Base-by-base conservation (phyloP, 2,888 invertebrate genomes). In the Agrilus mali region DNA sequence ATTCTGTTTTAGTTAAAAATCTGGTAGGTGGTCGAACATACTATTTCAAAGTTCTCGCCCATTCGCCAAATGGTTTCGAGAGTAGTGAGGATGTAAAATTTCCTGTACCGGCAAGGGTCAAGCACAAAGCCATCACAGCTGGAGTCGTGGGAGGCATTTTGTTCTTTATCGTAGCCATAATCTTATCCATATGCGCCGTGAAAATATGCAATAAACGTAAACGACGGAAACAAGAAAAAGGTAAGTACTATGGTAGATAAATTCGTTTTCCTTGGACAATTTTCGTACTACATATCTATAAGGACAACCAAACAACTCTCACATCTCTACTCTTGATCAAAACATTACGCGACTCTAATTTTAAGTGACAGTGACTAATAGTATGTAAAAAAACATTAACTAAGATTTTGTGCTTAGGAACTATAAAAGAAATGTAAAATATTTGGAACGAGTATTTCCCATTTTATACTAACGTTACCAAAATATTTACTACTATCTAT, bases 201-300 rank as follows among this genome's bases (percentile, higher is more conserved):
- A 93, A 95, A 77, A 93, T 94, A 70, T 93, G 93, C 80, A 95
- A 94, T 76, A 92, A 93, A 72, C 78, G 93, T 65, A 93, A 93
- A 73, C 80, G 93, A 61, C 85, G 92, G 76, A 93, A 92, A 82
- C 92, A 93, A 73, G 92, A 93, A 74, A 93, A 94, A 88, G 94
- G 95, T 94, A 77, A 73, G 73, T 42, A 41, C 45, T 31, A 12
- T 13, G 5, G 14, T n/a, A 12, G 13, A 13, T 34, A 33, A 43
- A 34, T 36, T 33, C 38, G 38, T 31, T 40, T 43, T 36, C 16
- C 33, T 13, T 17, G 34, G 33, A 33, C 13, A 20, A 20, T 45
- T 43, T 43, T 38, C 20, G 4, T 20, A 7, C 20, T 20, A 5
- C 20, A 8, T 27, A 27, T 2, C 27, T 3, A 27, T 27, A 5